Base-by-base conservation (phyloP, 2,113 vertebrate genomes). In the Lonchura striata region DNA sequence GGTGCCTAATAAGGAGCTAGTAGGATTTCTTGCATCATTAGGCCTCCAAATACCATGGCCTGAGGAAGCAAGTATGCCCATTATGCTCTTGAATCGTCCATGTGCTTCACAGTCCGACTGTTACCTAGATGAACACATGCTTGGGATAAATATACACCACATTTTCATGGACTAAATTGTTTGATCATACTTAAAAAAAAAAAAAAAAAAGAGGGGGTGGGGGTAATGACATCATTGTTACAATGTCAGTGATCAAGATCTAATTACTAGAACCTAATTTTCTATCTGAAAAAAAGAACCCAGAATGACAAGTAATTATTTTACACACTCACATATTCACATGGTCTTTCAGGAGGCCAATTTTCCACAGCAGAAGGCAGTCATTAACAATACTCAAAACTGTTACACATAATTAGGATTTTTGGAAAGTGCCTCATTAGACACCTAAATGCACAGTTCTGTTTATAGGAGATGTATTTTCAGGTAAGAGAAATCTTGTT, bases 221-320 rank as follows among this genome's bases (percentile, higher is more conserved):
- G 10, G 6, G 4, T 7, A 42, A 52, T 31, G 15, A 6, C 16
- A 74, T 24, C 42, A 76, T 46, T 77, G 47, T 35, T 63, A 77
- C 63, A 30, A 69, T 69, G 70, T 72, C 66, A 57, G 59, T 50
- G 54, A 89, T 66, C 54, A 90, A 82, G 79, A 77, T 12, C 30
- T 66, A 77, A 94, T 82, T 85, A 82, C 18, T 33, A 69, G 70
- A 79, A 91, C 22, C 25, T 84, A 63, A 88, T 88, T 50, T 85
- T 12, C 78, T 82, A 37, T 52, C 63, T 86, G 42, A 68, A 63
- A 81, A 83, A 85, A 60, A 44, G 3, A 60, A 47, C 6, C 15
- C 39, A 57, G 37, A 20, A 22, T 41, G n/a, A 94, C 54, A 91
- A 81, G 79, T 41, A 70, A 94, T 92, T 90, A 88, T 86, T 94